These are phyloP conservation scores for Aspidoscelis tigris DNA, from an alignment of 2,113 vertebrate genomes.

Conservation along the genomic window DNA sequence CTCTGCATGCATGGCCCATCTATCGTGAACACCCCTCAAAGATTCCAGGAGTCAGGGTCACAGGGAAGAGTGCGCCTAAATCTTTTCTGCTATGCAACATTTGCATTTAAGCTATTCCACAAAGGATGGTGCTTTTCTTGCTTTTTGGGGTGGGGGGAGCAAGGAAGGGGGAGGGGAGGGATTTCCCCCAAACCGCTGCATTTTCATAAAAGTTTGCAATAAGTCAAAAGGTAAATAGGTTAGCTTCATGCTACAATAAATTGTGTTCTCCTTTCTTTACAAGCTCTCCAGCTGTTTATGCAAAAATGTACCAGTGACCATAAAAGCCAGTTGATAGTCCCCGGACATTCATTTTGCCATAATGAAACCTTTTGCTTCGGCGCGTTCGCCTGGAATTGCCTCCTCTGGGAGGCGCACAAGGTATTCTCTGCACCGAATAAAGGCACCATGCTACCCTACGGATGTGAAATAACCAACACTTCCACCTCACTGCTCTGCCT, in stretches of 20 bases:
- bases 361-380: slow-evolving; percentile 49
- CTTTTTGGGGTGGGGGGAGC: not conserved
- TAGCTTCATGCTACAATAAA: slow-evolving; percentile 40
- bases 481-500: slow-evolving; percentile 34
- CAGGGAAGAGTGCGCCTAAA: not conserved
- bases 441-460: slow-evolving; percentile 44
- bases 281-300: slow-evolving; percentile 57
- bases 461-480: slow-evolving; percentile 46
- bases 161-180: not conserved
- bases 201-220: slow-evolving; percentile 53
- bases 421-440: slow-evolving; percentile 53
- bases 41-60: slow-evolving; percentile 1
- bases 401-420: slow-evolving; percentile 48
- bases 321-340: slow-evolving; percentile 58
- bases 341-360: slow-evolving; percentile 39
- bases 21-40: not conserved
- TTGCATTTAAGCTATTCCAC: slow-evolving; percentile 34
- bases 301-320: slow-evolving; percentile 55
- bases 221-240: slow-evolving; percentile 39
- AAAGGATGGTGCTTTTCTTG: not conserved
- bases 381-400: slow-evolving; percentile 26
- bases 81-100: slow-evolving; percentile 54
- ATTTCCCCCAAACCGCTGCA: slow-evolving; percentile 29
- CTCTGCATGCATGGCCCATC: not conserved
- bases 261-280: slow-evolving; percentile 25